Percentiles rank a stretch among this genome's conserved stretches.
Conservation (phyloP, 2,797 vertebrate species). For the Acomys russatus region DNA sequence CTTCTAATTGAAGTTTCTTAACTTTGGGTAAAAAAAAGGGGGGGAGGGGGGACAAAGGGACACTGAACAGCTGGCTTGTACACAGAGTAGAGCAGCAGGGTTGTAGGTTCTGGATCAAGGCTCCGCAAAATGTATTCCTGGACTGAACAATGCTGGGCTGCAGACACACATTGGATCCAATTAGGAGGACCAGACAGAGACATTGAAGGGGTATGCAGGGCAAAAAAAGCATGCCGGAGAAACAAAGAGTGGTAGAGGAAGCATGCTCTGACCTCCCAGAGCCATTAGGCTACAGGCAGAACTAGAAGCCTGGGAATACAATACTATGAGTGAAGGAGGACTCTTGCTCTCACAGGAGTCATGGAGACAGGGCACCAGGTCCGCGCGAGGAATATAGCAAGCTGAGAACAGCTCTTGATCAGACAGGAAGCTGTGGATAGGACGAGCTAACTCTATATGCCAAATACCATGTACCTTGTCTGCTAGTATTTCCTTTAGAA, state of each 20-base stretch:
- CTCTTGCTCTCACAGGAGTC: not conserved
- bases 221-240: not conserved
- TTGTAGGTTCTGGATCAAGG: not conserved
- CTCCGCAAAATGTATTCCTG: not conserved
- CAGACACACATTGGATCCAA: not conserved
- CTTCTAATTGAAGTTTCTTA: not conserved
- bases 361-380: not conserved
- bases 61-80: not conserved
- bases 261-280: not conserved
- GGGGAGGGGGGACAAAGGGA: not conserved
- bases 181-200: not conserved
- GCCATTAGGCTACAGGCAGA: not conserved
- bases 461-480: not conserved
- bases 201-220: not conserved
- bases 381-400: not conserved
- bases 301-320: not conserved
- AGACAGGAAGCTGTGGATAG: not conserved
- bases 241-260: not conserved
- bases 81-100: not conserved
- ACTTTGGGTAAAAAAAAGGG: conserved; percentile 6
- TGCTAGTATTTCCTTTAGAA: not conserved
- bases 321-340: not conserved
- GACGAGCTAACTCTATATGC: not conserved
- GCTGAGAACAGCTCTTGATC: not conserved
- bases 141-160: not conserved